These are phyloP conservation scores for Cuniculus paca DNA, from an alignment of 2,797 vertebrate genomes.

Conservation along the genomic window DNA sequence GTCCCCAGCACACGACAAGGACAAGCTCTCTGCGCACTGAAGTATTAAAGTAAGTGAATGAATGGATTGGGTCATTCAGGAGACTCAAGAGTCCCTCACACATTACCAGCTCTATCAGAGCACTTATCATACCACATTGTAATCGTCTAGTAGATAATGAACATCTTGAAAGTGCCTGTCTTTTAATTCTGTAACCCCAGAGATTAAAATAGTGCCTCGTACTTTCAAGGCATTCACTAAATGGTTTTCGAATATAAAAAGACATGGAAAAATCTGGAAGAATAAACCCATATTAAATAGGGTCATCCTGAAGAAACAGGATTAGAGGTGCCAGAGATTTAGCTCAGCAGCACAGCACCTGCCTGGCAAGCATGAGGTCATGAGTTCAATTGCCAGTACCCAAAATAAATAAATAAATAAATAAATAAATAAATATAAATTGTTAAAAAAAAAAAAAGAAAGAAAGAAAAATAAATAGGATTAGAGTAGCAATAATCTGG, in stretches of 20 bases:
- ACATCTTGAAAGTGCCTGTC: neutral
- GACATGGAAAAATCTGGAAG: neutral
- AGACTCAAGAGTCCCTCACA: neutral
- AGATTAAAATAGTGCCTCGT: neutral
- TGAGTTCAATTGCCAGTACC: no score
- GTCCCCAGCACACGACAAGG: neutral
- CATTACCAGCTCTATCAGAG: neutral
- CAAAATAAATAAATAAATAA: no score
- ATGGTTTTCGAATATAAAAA: conserved; percentile 19
- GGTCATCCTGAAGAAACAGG: neutral
- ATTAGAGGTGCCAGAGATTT: no score
- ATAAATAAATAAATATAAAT: no score
- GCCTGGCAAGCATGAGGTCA: no score
- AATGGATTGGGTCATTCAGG: neutral
- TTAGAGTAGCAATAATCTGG: neutral
- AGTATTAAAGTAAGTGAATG: neutral
- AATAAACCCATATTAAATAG: neutral
- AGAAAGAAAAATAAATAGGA: neutral
- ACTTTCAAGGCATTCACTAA: neutral
- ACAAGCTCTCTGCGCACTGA: neutral
- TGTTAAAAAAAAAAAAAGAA: no score
- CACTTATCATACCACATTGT: neutral
- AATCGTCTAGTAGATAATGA: neutral
- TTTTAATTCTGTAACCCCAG: neutral
- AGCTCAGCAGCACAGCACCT: no score